Conservation (phyloP, 2,888 invertebrate species). For the Caenorhabditis plicata region DNA sequence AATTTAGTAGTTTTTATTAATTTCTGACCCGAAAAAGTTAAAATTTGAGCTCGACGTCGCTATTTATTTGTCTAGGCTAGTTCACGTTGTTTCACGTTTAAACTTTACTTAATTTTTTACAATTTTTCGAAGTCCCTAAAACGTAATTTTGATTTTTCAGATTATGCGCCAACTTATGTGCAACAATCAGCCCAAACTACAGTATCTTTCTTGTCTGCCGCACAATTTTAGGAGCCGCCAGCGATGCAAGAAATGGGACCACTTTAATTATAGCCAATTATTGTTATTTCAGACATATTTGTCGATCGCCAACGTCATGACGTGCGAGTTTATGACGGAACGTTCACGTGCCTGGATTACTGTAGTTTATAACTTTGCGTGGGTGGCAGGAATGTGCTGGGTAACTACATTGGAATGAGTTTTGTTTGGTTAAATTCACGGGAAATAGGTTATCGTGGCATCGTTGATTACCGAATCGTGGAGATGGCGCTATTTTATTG, state of each 20-base stretch:
- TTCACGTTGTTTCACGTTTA: too few relatives aligned
- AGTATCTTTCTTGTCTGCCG: conserved; percentile 14
- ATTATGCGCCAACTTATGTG: conserved; percentile 17
- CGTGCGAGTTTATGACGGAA: conserved; percentile 29
- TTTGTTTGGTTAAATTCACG: background rate
- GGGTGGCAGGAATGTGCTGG: conserved; percentile 32
- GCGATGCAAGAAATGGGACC: conserved; percentile 13
- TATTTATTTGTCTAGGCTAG: too few relatives aligned
- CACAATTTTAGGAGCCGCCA: conserved; percentile 19
- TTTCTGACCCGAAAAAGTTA: too few relatives aligned
- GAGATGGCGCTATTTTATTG: conserved; percentile 29
- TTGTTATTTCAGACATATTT: conserved; percentile 22
- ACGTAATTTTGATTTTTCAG: background rate
- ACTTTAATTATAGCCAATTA: background rate
- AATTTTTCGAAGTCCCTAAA: too few relatives aligned
- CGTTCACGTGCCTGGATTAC: conserved; percentile 28
- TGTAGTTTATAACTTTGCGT: conserved; percentile 33
- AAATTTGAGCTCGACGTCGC: too few relatives aligned
- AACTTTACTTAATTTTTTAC: too few relatives aligned
- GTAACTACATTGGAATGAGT: background rate
- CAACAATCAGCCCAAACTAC: conserved; percentile 23
- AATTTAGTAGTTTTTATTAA: too few relatives aligned
- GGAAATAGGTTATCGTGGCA: conserved; percentile 9
- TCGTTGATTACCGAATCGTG: conserved; percentile 21
- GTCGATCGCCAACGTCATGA: conserved; percentile 21